Evolutionary conservation across 2,113 vertebrate species (phyloP).

Genomic region (Nematolebias whitei): DNA sequence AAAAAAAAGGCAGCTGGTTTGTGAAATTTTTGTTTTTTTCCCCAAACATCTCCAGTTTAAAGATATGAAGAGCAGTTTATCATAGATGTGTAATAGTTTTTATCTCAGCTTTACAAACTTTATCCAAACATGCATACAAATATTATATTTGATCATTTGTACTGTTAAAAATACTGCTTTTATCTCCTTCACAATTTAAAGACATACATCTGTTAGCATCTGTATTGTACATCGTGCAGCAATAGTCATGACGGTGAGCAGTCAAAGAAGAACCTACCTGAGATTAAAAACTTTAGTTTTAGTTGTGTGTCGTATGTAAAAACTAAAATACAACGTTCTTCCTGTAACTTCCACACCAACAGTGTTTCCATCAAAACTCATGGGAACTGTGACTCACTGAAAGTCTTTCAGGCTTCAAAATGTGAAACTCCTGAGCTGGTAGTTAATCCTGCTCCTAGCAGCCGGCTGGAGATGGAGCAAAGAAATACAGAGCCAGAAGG

Average conservation of each 20-base stretch:
- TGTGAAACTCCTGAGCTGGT: neutral
- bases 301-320: too few relatives aligned
- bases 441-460: constrained; percentile 66
- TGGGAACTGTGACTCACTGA: neutral
- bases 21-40: constrained; percentile 22
- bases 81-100: neutral
- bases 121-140: neutral
- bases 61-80: neutral
- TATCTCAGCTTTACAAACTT: neutral
- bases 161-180: constrained; percentile 13
- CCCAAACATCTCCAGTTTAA: neutral
- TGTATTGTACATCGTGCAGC: neutral
- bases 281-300: constrained; percentile 5
- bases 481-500: constrained; percentile 82
- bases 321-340: too few relatives aligned
- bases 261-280: constrained; percentile 6
- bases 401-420: neutral
- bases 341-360: neutral
- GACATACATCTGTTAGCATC: neutral
- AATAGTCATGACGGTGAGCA: neutral
- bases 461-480: constrained; percentile 81
- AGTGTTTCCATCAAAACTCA: neutral
- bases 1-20: constrained; percentile 62
- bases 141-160: constrained; percentile 1
- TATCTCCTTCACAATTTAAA: constrained; percentile 2